A percentile compares a stretch with the other conserved stretches of the same genome.
Conservation (phyloP, 2,888 invertebrate species). For the Tachina grossa region DNA sequence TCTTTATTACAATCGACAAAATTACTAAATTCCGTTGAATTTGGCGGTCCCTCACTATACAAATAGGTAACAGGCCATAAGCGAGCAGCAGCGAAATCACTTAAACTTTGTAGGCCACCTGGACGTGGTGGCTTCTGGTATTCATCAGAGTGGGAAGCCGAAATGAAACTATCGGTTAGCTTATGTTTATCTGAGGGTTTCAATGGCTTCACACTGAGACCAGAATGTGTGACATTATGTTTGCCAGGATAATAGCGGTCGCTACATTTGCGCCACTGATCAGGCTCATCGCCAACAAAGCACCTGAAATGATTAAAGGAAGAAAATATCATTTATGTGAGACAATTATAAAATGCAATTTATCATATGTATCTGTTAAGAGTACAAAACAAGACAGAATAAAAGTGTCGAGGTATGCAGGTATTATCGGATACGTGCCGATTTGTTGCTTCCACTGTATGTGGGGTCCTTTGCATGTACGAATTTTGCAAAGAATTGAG, state of each 20-base stretch:
- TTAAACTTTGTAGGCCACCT: conserved; percentile 81
- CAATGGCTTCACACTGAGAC: conserved; percentile 81
- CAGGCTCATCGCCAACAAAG: conserved; percentile 89
- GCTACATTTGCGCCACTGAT: conserved; percentile 94
- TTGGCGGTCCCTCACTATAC: conserved; percentile 91
- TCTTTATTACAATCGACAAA: conserved; percentile 83
- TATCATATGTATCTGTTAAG: too few species aligned
- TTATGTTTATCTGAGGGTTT: conserved; percentile 78
- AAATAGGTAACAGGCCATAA: conserved; percentile 92
- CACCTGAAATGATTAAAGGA: conserved; percentile 85
- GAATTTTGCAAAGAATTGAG: too few species aligned
- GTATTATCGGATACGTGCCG: too few species aligned
- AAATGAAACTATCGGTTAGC: conserved; percentile 73
- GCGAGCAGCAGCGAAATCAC: conserved; percentile 83
- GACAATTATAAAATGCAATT: not conserved
- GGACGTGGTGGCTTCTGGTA: conserved; percentile 82
- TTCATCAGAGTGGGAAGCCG: conserved; percentile 73
- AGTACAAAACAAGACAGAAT: too few species aligned
- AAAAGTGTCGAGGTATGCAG: too few species aligned
- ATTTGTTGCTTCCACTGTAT: too few species aligned
- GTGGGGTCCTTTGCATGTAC: too few species aligned
- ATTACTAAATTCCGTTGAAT: conserved; percentile 85
- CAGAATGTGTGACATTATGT: conserved; percentile 81
- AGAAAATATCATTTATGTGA: conserved; percentile 26
- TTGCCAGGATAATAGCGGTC: conserved; percentile 89